phyloP scores from a whole-genome alignment of 2,113 vertebrate genomes.

The Passer domesticus region DNA sequence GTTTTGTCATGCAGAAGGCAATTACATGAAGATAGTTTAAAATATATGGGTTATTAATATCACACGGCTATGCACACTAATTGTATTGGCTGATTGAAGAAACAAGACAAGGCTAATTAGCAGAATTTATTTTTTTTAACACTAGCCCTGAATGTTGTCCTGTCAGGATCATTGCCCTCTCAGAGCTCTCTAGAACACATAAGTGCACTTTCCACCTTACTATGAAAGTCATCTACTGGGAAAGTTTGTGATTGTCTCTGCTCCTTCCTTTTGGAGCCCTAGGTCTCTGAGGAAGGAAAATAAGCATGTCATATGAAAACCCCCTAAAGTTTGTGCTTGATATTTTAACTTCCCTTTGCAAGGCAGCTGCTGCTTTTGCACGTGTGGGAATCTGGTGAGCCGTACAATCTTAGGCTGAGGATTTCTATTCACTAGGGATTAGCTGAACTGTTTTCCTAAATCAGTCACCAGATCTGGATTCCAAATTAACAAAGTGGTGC shows the following conservation, averaged over 20 bases:
- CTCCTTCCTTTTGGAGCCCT: constrained; percentile 24
- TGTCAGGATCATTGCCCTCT: not conserved
- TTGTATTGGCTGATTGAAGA: not conserved
- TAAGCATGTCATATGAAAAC: constrained; percentile 2
- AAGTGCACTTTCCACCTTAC: not conserved
- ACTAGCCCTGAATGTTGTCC: not conserved
- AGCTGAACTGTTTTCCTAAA: constrained; percentile 64
- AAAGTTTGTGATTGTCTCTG: not conserved
- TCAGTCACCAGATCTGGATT: constrained; percentile 67
- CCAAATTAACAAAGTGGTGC: constrained; percentile 66
- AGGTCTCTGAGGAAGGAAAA: constrained; percentile 2
- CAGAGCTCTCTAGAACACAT: not conserved
- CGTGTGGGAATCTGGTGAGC: constrained; percentile 60
- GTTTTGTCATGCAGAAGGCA: not conserved
- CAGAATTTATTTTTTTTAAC: not conserved
- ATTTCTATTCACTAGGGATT: constrained; percentile 66
- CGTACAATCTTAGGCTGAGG: constrained; percentile 40
- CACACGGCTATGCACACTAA: not conserved
- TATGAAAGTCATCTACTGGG: not conserved
- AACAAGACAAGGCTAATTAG: not conserved
- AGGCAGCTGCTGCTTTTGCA: constrained; percentile 59
- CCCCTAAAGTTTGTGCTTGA: constrained; percentile 10
- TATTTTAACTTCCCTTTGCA: constrained; percentile 58
- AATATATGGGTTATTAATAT: not conserved
- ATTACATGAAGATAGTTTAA: not conserved